Evolutionary conservation across 2,888 invertebrate genomes (phyloP), one percentile per base, ranked within the genome.

Genomic region (Clivina fossor): DNA sequence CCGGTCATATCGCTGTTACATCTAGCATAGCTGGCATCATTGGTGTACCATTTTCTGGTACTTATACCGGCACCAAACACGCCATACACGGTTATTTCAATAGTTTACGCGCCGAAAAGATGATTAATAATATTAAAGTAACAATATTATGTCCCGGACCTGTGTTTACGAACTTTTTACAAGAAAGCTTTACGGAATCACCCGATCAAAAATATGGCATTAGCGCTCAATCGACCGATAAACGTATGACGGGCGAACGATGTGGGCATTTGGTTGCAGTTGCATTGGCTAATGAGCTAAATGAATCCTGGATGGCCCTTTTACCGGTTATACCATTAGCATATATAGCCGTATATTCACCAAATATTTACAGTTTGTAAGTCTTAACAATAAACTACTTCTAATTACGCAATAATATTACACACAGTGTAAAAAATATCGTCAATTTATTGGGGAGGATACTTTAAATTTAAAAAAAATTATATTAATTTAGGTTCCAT

Each of bases 1-100:
- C 61, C 7, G 90, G 90, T 0, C 89, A 90, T 58, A 68, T 92
- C 38, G 90, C 84, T 0, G 82, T 86, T 2, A 87, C 83, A 9
- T 87, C 89, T 1, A 90, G 90, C 68, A 62, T 84, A 4, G 87
- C 87, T 4, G 91, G 90, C 4, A 74, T 89, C 56, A 63, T 82
- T 16, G 81, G 84, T 0, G 79, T 78, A 8, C 85, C 88, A 0
- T 83, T 76, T 69, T 87, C 87, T 0, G 83, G 78, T 3, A 79
- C 83, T 2, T 89, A 91, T 66, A 82, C 83, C 9, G 90, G 80
- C 13, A 78, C 86, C 1, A 92, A 92, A 71, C 84, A 85, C 73
- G 88, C 90, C 0, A 66, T 91, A 35, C 86, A 89, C 87, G 88
- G 90, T 1, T 92, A 88, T 67, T 85, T 86, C 69, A 79, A 83